These are phyloP conservation scores for Sternarchorhynchus goeldii DNA, from an alignment of 2,797 vertebrate species.

Conservation along the genomic window DNA sequence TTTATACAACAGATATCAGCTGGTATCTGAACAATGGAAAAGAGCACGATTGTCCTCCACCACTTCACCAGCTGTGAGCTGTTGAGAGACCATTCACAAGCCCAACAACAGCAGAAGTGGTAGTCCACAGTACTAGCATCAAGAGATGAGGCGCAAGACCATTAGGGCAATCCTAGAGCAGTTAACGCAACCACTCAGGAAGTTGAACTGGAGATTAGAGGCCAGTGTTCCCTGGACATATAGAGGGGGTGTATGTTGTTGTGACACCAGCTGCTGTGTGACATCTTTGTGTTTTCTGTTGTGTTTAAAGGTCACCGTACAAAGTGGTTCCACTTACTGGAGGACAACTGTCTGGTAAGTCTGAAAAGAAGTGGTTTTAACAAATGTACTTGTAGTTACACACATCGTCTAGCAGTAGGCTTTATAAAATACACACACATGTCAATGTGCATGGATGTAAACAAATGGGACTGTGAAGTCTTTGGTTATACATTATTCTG, in stretches of 20 bases:
- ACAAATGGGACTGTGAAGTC: too few relatives aligned
- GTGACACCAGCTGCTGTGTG: conserved; percentile 23
- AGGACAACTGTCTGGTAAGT: conserved; percentile 84
- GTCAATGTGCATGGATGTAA: too few relatives aligned
- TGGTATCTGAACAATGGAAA: conserved; percentile 11
- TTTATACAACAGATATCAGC: conserved; percentile 30
- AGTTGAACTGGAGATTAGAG: conserved; percentile 1
- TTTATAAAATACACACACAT: too few relatives aligned
- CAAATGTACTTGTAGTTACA: too few relatives aligned
- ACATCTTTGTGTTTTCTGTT: conserved; percentile 50
- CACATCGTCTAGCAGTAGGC: too few relatives aligned
- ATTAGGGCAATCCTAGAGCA: conserved; percentile 22
- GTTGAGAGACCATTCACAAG: conserved; percentile 2
- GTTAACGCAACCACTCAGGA: neutral
- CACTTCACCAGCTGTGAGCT: neutral
- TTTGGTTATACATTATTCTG: too few relatives aligned
- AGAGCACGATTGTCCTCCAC: conserved; percentile 6
- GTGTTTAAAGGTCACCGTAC: conserved; percentile 85
- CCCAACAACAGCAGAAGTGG: neutral
- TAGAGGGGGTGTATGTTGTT: conserved; percentile 13
- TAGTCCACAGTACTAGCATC: conserved; percentile 28
- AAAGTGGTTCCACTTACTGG: conserved; percentile 81
- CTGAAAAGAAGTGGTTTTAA: neutral
- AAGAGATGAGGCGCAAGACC: neutral
- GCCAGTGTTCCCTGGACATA: neutral